phyloP scores from a whole-genome alignment of 1,140 invertebrate species.

The Zaprionus inermis region DNA sequence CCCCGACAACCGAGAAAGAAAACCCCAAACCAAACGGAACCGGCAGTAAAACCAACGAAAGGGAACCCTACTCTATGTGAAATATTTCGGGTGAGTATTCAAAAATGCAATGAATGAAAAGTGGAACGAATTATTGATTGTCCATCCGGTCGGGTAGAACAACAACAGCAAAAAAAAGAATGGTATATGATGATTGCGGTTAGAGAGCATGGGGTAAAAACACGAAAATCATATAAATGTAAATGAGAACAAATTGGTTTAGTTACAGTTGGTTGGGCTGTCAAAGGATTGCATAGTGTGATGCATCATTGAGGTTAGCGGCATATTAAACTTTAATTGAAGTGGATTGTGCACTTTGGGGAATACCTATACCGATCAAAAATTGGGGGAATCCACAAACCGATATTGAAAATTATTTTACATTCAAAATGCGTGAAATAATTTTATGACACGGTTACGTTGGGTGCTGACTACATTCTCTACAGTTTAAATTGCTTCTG shows the following conservation, averaged over 20 bases:
- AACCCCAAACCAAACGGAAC: neutral
- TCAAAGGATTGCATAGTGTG: constrained; percentile 17
- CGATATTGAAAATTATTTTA: neutral
- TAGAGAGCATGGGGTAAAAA: constrained; percentile 17
- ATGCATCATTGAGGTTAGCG: constrained; percentile 11
- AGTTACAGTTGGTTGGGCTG: constrained; percentile 16
- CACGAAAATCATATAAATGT: constrained; percentile 43
- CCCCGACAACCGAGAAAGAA: neutral
- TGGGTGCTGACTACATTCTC: too few species aligned
- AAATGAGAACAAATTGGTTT: constrained; percentile 42
- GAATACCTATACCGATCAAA: neutral
- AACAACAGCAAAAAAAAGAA: neutral
- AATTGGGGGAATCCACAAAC: too few species aligned
- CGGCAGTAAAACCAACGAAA: neutral
- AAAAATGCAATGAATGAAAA: constrained; percentile 21
- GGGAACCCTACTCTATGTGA: neutral
- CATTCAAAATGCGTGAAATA: neutral
- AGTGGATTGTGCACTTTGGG: constrained; percentile 21
- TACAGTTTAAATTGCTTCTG: neutral
- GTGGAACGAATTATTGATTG: constrained; percentile 43
- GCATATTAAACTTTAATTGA: constrained; percentile 42
- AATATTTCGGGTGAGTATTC: constrained; percentile 1
- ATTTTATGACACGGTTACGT: neutral
- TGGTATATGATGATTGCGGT: constrained; percentile 11
- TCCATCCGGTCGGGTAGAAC: neutral